Conservation (phyloP, 2,113 vertebrate genomes). For the Megaleporinus macrocephalus region DNA sequence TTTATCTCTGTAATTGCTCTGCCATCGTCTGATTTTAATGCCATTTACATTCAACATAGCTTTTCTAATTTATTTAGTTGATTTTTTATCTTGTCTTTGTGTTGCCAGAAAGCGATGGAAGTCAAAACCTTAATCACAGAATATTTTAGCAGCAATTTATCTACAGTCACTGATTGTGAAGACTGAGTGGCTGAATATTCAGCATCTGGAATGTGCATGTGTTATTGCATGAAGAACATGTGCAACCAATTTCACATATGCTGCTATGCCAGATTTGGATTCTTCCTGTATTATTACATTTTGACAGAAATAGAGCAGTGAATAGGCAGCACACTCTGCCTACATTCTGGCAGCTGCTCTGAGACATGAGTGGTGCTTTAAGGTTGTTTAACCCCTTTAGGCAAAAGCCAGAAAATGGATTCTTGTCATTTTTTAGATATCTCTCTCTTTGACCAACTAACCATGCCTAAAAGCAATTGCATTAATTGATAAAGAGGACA, state of each 20-base stretch:
- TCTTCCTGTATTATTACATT: conserved; percentile 13
- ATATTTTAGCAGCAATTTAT: not conserved
- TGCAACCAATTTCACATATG: conserved; percentile 12
- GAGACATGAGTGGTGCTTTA: not conserved
- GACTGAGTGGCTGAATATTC: conserved; percentile 1
- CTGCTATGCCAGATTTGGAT: not conserved
- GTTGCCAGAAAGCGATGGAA: not conserved
- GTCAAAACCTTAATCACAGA: not conserved
- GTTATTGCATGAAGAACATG: conserved; percentile 5
- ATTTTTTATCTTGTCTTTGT: not conserved
- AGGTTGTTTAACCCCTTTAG: conserved; percentile 4
- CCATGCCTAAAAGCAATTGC: too few relatives aligned
- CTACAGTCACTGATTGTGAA: not conserved
- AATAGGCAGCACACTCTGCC: not conserved
- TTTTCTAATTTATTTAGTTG: conserved; percentile 30
- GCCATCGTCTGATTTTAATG: conserved; percentile 12
- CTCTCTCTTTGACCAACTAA: too few relatives aligned
- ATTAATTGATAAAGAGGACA: too few relatives aligned
- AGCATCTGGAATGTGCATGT: not conserved
- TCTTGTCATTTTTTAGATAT: not conserved
- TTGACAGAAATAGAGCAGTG: conserved; percentile 8
- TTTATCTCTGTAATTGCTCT: not conserved
- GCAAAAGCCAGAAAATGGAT: conserved; percentile 1
- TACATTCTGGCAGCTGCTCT: conserved; percentile 11
- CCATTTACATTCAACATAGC: not conserved